Percentiles rank a stretch among this genome's conserved stretches.
Evolutionary conservation across 1,140 invertebrate species (phyloP).

Genomic region (Mesaphorura yosii): DNA sequence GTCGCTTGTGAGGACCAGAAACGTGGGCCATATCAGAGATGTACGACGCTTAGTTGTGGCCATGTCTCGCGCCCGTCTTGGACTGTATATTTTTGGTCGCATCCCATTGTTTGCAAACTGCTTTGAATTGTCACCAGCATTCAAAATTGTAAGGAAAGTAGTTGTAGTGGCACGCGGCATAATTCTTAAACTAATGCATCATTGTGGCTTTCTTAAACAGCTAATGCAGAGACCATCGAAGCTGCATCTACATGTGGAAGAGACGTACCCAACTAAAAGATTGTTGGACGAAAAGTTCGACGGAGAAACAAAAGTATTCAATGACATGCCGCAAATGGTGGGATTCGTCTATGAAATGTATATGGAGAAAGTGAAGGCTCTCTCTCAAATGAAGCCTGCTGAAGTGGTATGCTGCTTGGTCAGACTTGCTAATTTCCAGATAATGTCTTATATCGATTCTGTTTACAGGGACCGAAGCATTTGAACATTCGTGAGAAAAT

Average conservation of each 20-base stretch:
- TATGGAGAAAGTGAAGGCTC: constrained; percentile 36
- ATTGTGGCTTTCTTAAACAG: constrained; percentile 34
- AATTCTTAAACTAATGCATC: constrained; percentile 4
- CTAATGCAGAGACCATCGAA: constrained; percentile 56
- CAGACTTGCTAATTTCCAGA: not conserved
- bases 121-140: constrained; percentile 88
- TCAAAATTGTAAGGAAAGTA: constrained; percentile 58
- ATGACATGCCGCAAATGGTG: constrained; percentile 86
- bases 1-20: constrained; percentile 87
- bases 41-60: constrained; percentile 92
- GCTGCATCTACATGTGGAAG: constrained; percentile 61
- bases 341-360: constrained; percentile 86
- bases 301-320: constrained; percentile 45
- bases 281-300: constrained; percentile 11
- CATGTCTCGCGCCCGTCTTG: constrained; percentile 93
- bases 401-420: not conserved
- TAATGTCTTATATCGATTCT: not conserved
- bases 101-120: constrained; percentile 89
- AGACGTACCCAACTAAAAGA: constrained; percentile 62
- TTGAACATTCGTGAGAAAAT: constrained; percentile 5
- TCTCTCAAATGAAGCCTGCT: constrained; percentile 6
- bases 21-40: constrained; percentile 93
- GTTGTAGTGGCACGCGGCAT: not conserved
- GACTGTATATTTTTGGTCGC: constrained; percentile 90
- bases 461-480: not conserved